Evolutionary conservation across 35 echinoderm and acorn worm genomes (phyloP).

Genomic region (Heliocidaris tuberculata): DNA sequence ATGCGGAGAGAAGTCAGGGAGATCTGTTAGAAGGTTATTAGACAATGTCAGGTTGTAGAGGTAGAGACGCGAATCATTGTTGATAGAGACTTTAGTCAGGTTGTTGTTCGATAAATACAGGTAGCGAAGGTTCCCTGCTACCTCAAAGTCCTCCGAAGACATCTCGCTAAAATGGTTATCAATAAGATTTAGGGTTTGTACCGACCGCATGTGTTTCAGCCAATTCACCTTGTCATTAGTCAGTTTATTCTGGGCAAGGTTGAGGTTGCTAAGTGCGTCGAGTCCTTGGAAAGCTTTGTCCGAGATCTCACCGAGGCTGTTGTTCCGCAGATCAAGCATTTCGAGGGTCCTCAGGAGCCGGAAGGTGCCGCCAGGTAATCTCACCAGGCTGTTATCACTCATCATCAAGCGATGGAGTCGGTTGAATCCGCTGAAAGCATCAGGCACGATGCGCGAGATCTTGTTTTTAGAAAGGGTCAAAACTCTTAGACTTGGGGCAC

Average conservation of each 20-base stretch:
- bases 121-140: conserved; percentile 32
- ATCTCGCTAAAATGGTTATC: conserved; percentile 30
- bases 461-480: conserved; percentile 46
- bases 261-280: conserved; percentile 32
- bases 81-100: neutral
- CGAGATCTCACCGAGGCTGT: conserved; percentile 29
- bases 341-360: conserved; percentile 8
- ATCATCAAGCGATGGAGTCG: conserved; percentile 35
- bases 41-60: conserved; percentile 45
- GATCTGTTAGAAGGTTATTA: conserved; percentile 22
- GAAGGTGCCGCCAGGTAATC: conserved; percentile 30
- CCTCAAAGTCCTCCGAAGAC: conserved; percentile 2
- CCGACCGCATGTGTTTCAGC: conserved; percentile 15
- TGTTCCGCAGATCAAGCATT: conserved; percentile 51
- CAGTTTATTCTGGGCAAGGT: conserved; percentile 51
- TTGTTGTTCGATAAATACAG: conserved; percentile 45
- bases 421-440: conserved; percentile 38
- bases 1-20: neutral
- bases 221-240: conserved; percentile 54
- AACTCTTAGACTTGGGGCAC: conserved; percentile 48
- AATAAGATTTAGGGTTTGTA: conserved; percentile 48
- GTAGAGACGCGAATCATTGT: neutral
- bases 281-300: conserved; percentile 41
- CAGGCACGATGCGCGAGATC: conserved; percentile 35
- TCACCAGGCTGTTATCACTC: conserved; percentile 26